These are phyloP conservation scores for Thelaira solivaga DNA, from an alignment of 2,888 invertebrate genomes.

Conservation along the genomic window DNA sequence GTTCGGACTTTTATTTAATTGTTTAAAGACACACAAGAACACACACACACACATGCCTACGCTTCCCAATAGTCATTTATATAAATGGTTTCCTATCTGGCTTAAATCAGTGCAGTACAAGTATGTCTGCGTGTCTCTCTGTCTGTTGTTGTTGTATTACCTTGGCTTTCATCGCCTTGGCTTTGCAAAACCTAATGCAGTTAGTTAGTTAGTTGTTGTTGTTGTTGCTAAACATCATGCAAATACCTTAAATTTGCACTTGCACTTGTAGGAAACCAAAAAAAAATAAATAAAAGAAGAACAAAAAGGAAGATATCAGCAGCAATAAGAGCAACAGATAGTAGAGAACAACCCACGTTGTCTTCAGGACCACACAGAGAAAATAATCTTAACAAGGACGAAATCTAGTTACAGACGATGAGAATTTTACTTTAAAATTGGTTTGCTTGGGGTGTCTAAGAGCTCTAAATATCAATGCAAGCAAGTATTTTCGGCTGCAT, in stretches of 20 bases:
- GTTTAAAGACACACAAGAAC: too few species aligned
- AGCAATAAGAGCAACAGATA: background rate
- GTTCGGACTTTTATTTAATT: conserved; percentile 42
- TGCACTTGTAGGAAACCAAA: too few species aligned
- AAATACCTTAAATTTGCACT: conserved; percentile 54
- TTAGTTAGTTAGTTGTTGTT: conserved; percentile 7
- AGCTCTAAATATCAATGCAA: conserved; percentile 5
- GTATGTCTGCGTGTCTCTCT: conserved; percentile 4
- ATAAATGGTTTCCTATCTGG: too few species aligned
- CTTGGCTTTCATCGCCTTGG: conserved; percentile 42
- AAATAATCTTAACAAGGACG: conserved; percentile 61
- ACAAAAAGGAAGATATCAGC: conserved; percentile 44
- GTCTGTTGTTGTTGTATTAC: background rate
- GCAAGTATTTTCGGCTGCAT: background rate
- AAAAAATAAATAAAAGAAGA: too few species aligned
- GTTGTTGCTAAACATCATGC: conserved; percentile 49
- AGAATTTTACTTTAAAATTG: background rate
- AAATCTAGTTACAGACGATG: conserved; percentile 26
- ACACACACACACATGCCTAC: too few species aligned
- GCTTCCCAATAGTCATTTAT: too few species aligned
- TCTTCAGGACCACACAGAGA: conserved; percentile 53
- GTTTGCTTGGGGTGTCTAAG: background rate
- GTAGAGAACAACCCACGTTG: conserved; percentile 20
- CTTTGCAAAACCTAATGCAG: conserved; percentile 9
- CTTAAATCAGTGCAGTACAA: conserved; percentile 28